Evolutionary conservation across 2,113 vertebrate species (phyloP), one percentile per base, ranked within the genome.

Genomic region (Puma concolor): DNA sequence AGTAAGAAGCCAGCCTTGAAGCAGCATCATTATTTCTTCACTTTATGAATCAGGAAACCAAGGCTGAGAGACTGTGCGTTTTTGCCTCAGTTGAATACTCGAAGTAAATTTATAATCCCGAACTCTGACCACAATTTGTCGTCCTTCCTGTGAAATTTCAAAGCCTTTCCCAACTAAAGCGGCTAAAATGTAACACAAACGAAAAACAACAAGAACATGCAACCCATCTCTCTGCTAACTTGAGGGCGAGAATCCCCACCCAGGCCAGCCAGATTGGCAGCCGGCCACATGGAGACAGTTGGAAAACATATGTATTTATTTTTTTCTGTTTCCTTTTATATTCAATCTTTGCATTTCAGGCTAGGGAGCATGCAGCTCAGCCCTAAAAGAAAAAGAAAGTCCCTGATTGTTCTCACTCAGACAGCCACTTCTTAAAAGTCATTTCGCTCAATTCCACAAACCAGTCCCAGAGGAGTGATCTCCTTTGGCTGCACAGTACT

Each of bases 361-460:
- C 63, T 44, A 88, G 88, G 44, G 80, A 96, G 38, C 27, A 11
- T 21, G 77, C 71, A 97, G 52, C 71, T 97, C 84, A n/a, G 79
- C 71, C 27, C 69, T 72, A 33, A 12, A 72, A 93, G 88, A n/a
- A 86, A 82, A 82, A 96, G 54, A 96, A 97, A 98, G 90, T 95
- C 74, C 36, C 44, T 71, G 82, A 95, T 96, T 96, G 92, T 96
- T 98, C 80, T 87, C 86, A 74, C 69, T 92, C 84, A 95, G 94
- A 97, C 71, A 92, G 87, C 84, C 64, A 66, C 95, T 98, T 98
- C 84, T 97, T 95, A 92, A 94, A 94, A 92, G 81, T 86, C 48
- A 69, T 96, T 97, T 91, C 97, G 96, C 90, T 95, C 93, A 92
- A 64, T 97, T 98, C 76, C 81, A n/a, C 3, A 0, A 91, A 94